Evolutionary conservation across 2,888 invertebrate species (phyloP).

Genomic region (Eremobia ochroleuca): DNA sequence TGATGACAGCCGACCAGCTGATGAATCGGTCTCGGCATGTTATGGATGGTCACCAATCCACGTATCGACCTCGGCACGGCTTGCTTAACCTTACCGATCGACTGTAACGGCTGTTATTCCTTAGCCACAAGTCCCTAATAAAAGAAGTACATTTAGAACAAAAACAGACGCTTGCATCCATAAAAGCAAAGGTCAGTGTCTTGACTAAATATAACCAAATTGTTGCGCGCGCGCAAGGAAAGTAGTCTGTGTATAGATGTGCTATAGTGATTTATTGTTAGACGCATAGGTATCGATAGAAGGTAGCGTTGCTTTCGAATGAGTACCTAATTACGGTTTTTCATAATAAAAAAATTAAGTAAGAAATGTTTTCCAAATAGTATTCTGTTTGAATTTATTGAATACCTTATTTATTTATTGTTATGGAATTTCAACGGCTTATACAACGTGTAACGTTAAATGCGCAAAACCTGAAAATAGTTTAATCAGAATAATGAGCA

Average conservation of each 20-base stretch:
- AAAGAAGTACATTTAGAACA: constrained; percentile 30
- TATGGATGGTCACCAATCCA: not conserved
- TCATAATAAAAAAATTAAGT: not conserved
- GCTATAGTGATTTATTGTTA: constrained; percentile 28
- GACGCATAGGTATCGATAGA: constrained; percentile 43
- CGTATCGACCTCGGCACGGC: too few species aligned
- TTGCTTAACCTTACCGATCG: not conserved
- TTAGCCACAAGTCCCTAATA: not conserved
- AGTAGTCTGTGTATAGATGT: constrained; percentile 42
- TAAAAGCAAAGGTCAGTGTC: constrained; percentile 66
- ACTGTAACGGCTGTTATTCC: not conserved
- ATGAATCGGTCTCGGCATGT: not conserved
- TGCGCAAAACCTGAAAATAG: too few species aligned
- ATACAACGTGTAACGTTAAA: too few species aligned
- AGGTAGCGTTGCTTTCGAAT: not conserved
- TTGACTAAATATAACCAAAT: constrained; percentile 62
- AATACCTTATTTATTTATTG: not conserved
- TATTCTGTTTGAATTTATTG: not conserved
- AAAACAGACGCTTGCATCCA: constrained; percentile 22
- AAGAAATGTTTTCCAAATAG: not conserved
- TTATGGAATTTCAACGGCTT: not conserved
- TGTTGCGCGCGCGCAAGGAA: constrained; percentile 33
- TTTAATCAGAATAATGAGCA: too few species aligned
- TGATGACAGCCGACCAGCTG: not conserved
- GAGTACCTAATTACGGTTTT: not conserved